These are phyloP conservation scores for Acanthosepion lycidas DNA, from an alignment of 2,888 invertebrate genomes.

Conservation along the genomic window DNA sequence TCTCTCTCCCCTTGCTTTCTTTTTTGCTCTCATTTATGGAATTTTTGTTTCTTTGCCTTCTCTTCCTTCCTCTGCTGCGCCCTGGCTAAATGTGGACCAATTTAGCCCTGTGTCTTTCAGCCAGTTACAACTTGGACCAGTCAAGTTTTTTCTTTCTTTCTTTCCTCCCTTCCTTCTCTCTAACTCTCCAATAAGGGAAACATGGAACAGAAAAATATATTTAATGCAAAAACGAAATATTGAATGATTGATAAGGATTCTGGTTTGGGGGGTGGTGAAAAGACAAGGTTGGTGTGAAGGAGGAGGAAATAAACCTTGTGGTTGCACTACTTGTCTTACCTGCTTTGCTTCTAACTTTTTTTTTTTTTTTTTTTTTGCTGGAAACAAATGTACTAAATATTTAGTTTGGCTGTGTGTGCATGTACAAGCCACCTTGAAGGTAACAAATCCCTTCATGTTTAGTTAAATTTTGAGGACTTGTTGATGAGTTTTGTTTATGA, in stretches of 20 bases:
- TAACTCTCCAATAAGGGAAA: too few relatives aligned
- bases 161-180: too few relatives aligned
- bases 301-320: neutral
- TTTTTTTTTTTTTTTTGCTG: neutral
- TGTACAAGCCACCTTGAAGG: too few relatives aligned
- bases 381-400: neutral
- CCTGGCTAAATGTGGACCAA: slow-evolving; percentile 48
- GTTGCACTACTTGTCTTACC: neutral
- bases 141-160: neutral
- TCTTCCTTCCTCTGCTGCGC: slow-evolving; percentile 36
- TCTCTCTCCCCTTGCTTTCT: neutral
- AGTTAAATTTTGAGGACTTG: neutral
- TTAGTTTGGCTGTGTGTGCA: neutral
- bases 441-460: neutral
- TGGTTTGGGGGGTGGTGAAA: neutral
- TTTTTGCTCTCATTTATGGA: neutral
- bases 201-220: neutral
- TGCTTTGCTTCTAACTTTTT: neutral
- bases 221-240: neutral
- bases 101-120: slow-evolving; percentile 46
- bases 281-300: neutral
- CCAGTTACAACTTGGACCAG: slow-evolving; percentile 38
- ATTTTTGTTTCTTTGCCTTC: neutral
- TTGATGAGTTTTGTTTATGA: too few relatives aligned
- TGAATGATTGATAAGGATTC: neutral